These are phyloP conservation scores for Oreonectes daqikongensis DNA, from an alignment of 2,797 vertebrate species.

Conservation along the genomic window DNA sequence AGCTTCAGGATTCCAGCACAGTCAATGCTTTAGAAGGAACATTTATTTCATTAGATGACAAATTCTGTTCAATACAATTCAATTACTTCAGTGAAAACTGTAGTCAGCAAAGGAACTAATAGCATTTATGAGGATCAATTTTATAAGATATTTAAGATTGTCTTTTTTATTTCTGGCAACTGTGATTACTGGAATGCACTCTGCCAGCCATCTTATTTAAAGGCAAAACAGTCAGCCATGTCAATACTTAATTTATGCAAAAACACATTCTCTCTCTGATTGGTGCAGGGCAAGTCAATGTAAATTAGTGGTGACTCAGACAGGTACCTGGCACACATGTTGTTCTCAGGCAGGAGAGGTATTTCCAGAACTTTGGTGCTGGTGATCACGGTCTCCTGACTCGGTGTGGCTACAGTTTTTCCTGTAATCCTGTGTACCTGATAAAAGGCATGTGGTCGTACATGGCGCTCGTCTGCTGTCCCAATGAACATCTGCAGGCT, in stretches of 20 bases:
- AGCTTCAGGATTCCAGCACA: slow-evolving; percentile 96
- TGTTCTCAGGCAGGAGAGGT: slow-evolving; percentile 90
- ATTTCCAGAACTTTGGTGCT: slow-evolving; percentile 91
- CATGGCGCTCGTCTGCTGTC: slow-evolving; percentile 88
- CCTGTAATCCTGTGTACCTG: slow-evolving; percentile 97
- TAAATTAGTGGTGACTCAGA: slow-evolving; percentile 45
- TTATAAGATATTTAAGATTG: too few relatives aligned
- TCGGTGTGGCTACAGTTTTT: slow-evolving; percentile 91
- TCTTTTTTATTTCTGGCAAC: too few relatives aligned
- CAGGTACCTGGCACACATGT: slow-evolving; percentile 90
- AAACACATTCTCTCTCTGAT: slow-evolving; percentile 17
- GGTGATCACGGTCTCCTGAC: slow-evolving; percentile 85
- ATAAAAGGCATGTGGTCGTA: slow-evolving; percentile 95
- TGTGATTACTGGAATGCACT: neutral
- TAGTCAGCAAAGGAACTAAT: neutral
- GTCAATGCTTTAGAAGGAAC: slow-evolving; percentile 81
- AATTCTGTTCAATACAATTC: neutral
- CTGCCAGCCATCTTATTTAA: slow-evolving; percentile 1
- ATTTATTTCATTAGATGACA: neutral
- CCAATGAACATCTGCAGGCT: slow-evolving; percentile 93
- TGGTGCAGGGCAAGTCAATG: slow-evolving; percentile 22
- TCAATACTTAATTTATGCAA: slow-evolving; percentile 40
- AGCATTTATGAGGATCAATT: too few relatives aligned
- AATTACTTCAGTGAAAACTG: neutral
- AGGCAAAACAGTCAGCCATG: neutral